Evolutionary conservation across 2,888 invertebrate species (phyloP), one percentile per base, ranked within the genome.

Genomic region (Aspidiotus destructor): DNA sequence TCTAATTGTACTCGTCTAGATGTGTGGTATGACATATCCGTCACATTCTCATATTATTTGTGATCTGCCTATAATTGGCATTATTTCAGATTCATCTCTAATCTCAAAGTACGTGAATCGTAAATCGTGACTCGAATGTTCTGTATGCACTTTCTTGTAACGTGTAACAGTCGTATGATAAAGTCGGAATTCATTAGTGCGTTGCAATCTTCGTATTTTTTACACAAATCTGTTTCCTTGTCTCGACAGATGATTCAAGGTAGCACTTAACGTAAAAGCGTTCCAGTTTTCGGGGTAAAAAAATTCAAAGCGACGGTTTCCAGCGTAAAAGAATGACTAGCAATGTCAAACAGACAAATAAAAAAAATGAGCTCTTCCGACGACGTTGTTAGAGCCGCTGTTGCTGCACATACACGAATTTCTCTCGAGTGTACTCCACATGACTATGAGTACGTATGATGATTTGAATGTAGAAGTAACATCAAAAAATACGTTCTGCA

Each of bases 181-280:
- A 28, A 28, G 28, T 28, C 28, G 28, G 28, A 48, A 48, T 48
- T 48, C 48, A 48, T 48, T 48, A 48, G 48, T 48, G 11, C n/a
- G 48, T 48, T 13, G 11, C n/a, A 11, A 48, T 48, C n/a, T 48
- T n/a, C n/a, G 48, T 11, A n/a, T 3, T n/a, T 13, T 48, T 48
- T n/a, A 11, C 11, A 48, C 11, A 48, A 48, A n/a, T 13, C 48
- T 48, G 48, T n/a, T 48, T 48, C 52, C 62, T 62, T 62, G 62
- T 62, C 48, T 48, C 40, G 52, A 48, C 40, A 52, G 42, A 62
- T 62, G 62, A 62, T 62, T 52, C 62, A 62, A 28, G 28, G 52
- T 48, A 52, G 48, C 62, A 62, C 62, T 62, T 62, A 62, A 40
- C 62, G 62, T 62, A 62, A 62, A 62, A 62, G 62, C 62, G 52